Percentiles rank a stretch among this genome's conserved stretches.
These are phyloP conservation scores for Eupithecia insigniata DNA, from an alignment of 2,888 invertebrate species.

Conservation along the genomic window DNA sequence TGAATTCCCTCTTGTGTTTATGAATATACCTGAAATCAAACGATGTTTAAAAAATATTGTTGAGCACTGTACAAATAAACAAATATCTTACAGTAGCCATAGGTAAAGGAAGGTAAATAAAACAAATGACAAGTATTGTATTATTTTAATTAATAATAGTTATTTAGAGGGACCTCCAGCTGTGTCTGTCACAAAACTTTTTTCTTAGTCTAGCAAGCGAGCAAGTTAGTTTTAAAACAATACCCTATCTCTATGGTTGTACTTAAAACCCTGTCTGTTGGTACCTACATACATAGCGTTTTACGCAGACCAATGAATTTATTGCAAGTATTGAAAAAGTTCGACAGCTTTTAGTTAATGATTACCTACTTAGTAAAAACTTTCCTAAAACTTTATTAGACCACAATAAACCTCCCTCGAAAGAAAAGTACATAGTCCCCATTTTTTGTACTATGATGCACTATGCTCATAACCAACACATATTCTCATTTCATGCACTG, in stretches of 20 bases:
- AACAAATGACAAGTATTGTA: constrained; percentile 12
- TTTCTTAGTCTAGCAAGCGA: not conserved
- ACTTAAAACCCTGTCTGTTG: not conserved
- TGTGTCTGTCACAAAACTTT: not conserved
- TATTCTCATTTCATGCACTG: not conserved
- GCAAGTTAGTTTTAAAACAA: not conserved
- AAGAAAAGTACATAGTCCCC: not conserved
- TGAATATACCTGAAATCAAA: constrained; percentile 77
- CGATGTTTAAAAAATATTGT: not conserved
- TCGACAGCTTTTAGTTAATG: not conserved
- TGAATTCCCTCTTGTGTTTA: constrained; percentile 80
- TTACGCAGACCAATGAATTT: not conserved
- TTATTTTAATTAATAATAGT: constrained; percentile 9
- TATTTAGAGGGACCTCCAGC: not conserved
- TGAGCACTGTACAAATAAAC: no score
- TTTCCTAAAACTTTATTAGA: constrained; percentile 22
- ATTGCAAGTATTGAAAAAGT: not conserved
- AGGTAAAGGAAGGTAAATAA: constrained; percentile 18
- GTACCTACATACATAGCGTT: not conserved
- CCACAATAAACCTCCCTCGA: not conserved
- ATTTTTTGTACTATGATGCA: not conserved
- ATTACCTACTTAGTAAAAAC: constrained; percentile 6
- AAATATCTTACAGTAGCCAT: not conserved
- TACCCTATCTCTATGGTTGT: not conserved
- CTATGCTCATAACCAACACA: not conserved